Percentiles rank a stretch among this genome's conserved stretches.
Evolutionary conservation across 2,113 vertebrate species (phyloP).

Genomic region (Puma concolor): DNA sequence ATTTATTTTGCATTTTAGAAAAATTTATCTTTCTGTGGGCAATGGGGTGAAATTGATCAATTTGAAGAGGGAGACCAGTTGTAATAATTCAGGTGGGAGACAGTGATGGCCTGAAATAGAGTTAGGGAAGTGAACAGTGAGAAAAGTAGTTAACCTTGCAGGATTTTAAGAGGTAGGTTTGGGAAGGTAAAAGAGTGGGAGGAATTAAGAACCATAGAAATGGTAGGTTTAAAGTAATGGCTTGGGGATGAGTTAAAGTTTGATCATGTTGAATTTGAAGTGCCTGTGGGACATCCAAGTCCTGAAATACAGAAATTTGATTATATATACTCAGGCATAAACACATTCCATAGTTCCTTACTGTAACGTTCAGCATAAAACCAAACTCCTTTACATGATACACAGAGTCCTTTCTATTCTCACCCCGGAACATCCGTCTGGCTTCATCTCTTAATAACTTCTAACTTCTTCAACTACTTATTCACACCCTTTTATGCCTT

Average conservation of each 20-base stretch:
- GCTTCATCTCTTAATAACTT: background rate
- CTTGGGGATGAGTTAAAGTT: background rate
- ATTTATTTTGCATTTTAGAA: conserved; percentile 15
- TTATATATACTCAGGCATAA: background rate
- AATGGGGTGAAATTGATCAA: background rate
- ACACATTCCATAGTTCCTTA: background rate
- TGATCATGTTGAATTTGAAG: background rate
- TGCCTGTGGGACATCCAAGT: background rate
- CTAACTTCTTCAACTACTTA: background rate
- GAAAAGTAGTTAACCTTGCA: background rate
- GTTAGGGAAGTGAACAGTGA: background rate
- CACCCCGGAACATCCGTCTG: background rate
- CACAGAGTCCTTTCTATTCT: background rate
- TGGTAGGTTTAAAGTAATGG: background rate
- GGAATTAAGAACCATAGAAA: background rate
- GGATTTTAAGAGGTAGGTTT: background rate
- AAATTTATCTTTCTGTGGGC: background rate
- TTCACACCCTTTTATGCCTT: background rate
- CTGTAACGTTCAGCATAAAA: background rate
- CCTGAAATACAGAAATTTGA: background rate
- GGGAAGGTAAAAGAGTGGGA: background rate
- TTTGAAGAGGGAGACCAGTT: background rate
- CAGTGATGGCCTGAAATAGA: background rate
- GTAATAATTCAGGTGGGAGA: background rate
- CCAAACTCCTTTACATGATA: background rate